Evolutionary conservation across 2,113 vertebrate species (phyloP).

Genomic region (Oreamnos americanus): DNA sequence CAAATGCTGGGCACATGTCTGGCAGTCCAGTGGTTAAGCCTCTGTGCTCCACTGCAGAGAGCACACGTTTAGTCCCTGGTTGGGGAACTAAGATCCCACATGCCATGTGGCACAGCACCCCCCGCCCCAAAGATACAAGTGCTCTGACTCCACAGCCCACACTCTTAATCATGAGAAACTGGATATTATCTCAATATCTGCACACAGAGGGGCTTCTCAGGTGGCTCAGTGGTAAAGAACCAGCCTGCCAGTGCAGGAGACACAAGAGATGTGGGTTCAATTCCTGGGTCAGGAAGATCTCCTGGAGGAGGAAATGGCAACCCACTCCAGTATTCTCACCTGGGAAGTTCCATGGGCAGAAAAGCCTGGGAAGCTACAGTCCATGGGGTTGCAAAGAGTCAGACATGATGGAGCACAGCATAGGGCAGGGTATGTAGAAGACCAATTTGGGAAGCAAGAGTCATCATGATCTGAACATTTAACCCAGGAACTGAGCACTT

Average conservation of each 20-base stretch:
- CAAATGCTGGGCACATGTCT: neutral
- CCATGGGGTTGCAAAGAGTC: neutral
- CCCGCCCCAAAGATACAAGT: fast-evolving
- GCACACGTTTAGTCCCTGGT: neutral
- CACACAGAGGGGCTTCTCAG: neutral
- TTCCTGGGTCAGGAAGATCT: neutral
- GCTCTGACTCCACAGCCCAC: neutral
- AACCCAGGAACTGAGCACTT: neutral
- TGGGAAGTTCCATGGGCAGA: neutral
- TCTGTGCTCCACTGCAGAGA: neutral
- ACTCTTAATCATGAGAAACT: neutral
- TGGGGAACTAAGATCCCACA: neutral
- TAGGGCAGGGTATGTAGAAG: neutral
- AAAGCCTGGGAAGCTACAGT: neutral
- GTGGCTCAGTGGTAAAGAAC: neutral
- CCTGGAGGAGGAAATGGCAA: neutral
- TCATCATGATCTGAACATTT: neutral
- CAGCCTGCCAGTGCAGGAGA: neutral
- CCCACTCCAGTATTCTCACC: neutral
- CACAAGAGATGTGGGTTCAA: neutral
- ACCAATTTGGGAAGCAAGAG: neutral
- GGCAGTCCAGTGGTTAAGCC: neutral
- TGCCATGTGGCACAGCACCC: neutral
- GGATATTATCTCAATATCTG: neutral
- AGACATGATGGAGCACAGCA: neutral